Evolutionary conservation across 2,797 vertebrate species (phyloP), one percentile per base, ranked within the genome.

Genomic region (Brotula barbata): DNA sequence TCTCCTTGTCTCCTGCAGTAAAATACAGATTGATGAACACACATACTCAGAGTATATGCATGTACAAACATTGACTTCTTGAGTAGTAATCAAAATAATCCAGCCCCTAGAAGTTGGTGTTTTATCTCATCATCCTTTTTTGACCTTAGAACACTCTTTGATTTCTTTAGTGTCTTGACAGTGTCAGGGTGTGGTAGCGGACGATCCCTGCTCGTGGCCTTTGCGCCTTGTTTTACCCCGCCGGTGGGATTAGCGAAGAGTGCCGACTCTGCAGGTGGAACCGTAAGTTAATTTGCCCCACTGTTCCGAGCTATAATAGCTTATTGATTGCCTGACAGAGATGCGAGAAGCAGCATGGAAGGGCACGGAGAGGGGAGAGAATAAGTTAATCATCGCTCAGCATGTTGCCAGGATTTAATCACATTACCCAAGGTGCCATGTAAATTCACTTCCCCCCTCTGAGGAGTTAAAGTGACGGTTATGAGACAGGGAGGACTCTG

Each of bases 261-360:
- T 89, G 91, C 84, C 73, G 82, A 91, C 82, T 89, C 85, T 87
- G 90, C 90, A 90, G 88, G 88, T 87, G 80, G 78, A 77, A 60
- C 72, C 70, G 28, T 89, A 90, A 91, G 83, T 91, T 92, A 82
- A 92, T 92, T 92, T 89, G 79, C 59, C 74, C 82, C 60, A 68
- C 85, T 86, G 88, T 90, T 91, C 75, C 75, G 73, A 86, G 80
- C 88, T 86, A 83, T 91, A 91, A 92, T 92, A 88, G 90, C 89
- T 92, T 92, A 93, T 92, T 90, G 91, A 92, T 92, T 88, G 86
- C 74, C 80, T 87, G 87, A 87, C 87, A 82, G 82, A 88, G 85
- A 88, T 78, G 85, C 85, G 81, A 81, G 79, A 85, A 64, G 80
- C 68, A 71, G 75, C 51, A 25, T 68, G 66, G 85, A 86, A 84